Evolutionary conservation across 2,113 vertebrate genomes (phyloP), one percentile per base, ranked within the genome.

Genomic region (Echinops telfairi): DNA sequence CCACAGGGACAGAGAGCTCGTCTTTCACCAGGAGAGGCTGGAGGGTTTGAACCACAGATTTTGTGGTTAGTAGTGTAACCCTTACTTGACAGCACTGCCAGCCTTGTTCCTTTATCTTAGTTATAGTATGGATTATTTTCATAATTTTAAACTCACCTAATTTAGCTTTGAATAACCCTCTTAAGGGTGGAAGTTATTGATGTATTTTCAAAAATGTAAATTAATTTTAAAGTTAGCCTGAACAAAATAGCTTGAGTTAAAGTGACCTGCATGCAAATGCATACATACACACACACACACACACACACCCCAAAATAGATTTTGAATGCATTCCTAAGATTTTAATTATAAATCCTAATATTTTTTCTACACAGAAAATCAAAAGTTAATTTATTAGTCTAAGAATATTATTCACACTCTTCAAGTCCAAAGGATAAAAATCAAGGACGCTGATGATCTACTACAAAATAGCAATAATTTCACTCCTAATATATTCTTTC

Each of bases 201-300:
- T 93, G 8, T 80, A 22, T 91, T 16, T 70, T 92, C 40, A 85
- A 79, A 92, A 91, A 87, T 27, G 40, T n/a, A 87, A 95, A 78
- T 57, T 40, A 92, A 91, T 70, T 90, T 88, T 86, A 60, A 83
- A 15, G 2, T 83, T 89, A 90, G 27, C 4, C 36, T 86, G 29
- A 89, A 83, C 19, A 92, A 96, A 95, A 36, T 60, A 86, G 25
- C 27, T 76, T 77, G 33, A 77, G 11, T 79, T 47, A 79, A 90
- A 47, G 19, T 7, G 11, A 62, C 90, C 1, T 16, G 29, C 76
- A 77, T 33, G 43, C 1, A 90, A 2, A 8, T 10, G 73, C 47
- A 70, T 7, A 31, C 20, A 66, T 22, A 10, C 4, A 86, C 31
- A 47, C 3, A 90, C 5, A 8, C 14, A 76, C 38, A 68, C 2